Evolutionary conservation across 2,113 vertebrate genomes (phyloP), one percentile per base, ranked within the genome.

Genomic region (Hippotragus niger): DNA sequence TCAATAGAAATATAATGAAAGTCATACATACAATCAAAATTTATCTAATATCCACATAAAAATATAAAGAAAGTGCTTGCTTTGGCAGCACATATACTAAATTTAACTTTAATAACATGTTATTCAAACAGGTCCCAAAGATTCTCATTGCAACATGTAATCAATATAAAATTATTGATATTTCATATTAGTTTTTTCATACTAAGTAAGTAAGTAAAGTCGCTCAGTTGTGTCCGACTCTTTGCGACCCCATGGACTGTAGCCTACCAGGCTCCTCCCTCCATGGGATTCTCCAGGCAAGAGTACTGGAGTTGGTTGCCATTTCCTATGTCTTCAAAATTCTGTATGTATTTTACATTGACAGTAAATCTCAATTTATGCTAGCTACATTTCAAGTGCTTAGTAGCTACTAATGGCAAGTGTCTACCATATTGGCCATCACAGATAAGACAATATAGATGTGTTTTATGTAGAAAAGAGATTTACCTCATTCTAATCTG

Each of bases 111-210:
- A 45, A 67, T 40, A 29, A 21, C 16, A 6, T 53, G 80, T 94
- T 58, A 84, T 89, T 92, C 11, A 78, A 78, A 40, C 25, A 71
- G 50, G n/a, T 47, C 4, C 21, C 64, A 92, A 86, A 85, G 88
- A 43, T 5, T 85, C n/a, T 31, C 9, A 71, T 95, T 87, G 92
- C 6, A 60, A 94, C 15, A 13, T 60, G 0, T 47, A 91, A 88
- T 13, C 1, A 13, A 76, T 43, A 82, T 57, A 92, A 62, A 92
- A 76, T 90, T 43, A 85, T 33, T 84, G 29, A 27, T 52, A 78
- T 52, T 90, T 92, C 15, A 58, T 52, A 15, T 53, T n/a, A 47
- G 64, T 58, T 94, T 92, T 83, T 97, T 92, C 57, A 96, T 87
- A 87, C 8, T 50, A 50, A 50, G 47, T 50, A 50, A 47, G 47